These are phyloP conservation scores for Tympanoctomys barrerae DNA, from an alignment of 2,797 vertebrate species.

Conservation along the genomic window DNA sequence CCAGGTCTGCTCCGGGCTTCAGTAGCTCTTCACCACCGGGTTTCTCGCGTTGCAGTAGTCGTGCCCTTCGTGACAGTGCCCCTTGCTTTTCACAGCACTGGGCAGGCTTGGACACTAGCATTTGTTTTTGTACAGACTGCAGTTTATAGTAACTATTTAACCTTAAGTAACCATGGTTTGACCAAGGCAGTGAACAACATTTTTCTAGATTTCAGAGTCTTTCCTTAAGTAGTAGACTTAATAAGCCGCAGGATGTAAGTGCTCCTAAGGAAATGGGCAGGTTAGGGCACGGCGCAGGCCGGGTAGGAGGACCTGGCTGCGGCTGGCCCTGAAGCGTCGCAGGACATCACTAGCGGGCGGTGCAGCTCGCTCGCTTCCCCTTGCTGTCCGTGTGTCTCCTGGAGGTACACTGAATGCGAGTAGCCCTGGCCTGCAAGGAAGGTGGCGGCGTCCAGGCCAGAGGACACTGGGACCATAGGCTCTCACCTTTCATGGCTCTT, in stretches of 20 bases:
- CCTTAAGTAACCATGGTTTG: too few species aligned
- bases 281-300: not conserved
- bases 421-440: not conserved
- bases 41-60: too few species aligned
- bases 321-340: not conserved
- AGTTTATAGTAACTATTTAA: too few species aligned
- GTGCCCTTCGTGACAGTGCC: too few species aligned
- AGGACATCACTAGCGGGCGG: not conserved
- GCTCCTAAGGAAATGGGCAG: not conserved
- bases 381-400: not conserved
- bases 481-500: not conserved
- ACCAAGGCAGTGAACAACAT: not conserved
- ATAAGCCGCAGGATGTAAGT: not conserved
- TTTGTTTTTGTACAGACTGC: too few species aligned
- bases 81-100: too few species aligned
- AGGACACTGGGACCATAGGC: too few species aligned
- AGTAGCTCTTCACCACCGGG: too few species aligned
- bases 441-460: not conserved
- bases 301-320: not conserved
- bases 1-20: too few species aligned
- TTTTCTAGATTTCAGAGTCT: not conserved
- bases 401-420: not conserved
- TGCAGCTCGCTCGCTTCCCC: not conserved
- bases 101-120: too few species aligned
- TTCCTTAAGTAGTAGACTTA: not conserved